Evolutionary conservation across 1,140 invertebrate genomes (phyloP).

Genomic region (Rhopalosiphum padi): DNA sequence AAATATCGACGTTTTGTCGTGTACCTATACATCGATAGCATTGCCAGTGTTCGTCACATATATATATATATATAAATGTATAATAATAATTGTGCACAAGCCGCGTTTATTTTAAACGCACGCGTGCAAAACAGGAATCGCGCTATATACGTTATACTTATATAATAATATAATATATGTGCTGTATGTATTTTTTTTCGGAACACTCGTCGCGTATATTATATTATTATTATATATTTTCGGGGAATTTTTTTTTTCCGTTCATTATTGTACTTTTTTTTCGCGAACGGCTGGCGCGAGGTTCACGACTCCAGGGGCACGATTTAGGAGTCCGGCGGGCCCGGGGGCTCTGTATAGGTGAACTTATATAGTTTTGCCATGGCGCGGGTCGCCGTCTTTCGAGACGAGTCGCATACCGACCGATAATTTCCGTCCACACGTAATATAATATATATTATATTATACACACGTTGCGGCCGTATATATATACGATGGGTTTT

Average conservation of each 20-base stretch:
- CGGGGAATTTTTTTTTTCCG: slow-evolving; percentile 34
- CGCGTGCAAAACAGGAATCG: not conserved
- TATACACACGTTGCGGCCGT: not conserved
- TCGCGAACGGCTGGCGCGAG: slow-evolving; percentile 52
- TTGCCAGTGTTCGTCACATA: not conserved
- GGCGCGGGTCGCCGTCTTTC: slow-evolving; percentile 29
- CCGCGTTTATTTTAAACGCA: not conserved
- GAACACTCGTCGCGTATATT: not conserved
- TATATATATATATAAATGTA: not conserved
- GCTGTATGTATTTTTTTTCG: not conserved
- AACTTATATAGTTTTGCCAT: slow-evolving; percentile 29
- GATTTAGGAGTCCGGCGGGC: slow-evolving; percentile 55
- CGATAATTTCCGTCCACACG: slow-evolving; percentile 4
- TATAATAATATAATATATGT: not conserved
- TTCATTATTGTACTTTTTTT: slow-evolving; percentile 30
- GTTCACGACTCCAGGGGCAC: slow-evolving; percentile 58
- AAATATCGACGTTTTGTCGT: not conserved
- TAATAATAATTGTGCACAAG: not conserved
- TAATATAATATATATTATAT: slow-evolving; percentile 20
- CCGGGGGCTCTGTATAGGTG: slow-evolving; percentile 57
- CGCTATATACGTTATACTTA: not conserved
- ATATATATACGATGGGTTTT: not conserved
- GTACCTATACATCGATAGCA: not conserved
- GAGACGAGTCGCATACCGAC: slow-evolving; percentile 45
- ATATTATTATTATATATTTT: slow-evolving; percentile 26